A percentile compares a stretch with the other conserved stretches of the same genome.
These are phyloP conservation scores for Alloplasta piceator DNA, from an alignment of 2,888 invertebrate genomes.

Conservation along the genomic window DNA sequence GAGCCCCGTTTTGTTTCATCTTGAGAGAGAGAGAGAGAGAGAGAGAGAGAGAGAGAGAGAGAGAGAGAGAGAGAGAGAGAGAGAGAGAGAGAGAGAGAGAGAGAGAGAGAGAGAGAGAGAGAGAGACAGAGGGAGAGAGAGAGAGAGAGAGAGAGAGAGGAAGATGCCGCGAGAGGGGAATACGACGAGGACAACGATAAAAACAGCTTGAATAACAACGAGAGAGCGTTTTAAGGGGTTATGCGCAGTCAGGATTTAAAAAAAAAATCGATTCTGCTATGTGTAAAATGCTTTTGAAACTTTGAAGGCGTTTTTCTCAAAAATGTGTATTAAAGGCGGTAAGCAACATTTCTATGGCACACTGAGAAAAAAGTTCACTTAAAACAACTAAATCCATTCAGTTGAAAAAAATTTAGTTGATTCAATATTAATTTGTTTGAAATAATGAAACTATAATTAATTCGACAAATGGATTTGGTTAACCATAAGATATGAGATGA, in stretches of 20 bases:
- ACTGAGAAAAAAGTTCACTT: too few relatives aligned
- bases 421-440: too few relatives aligned
- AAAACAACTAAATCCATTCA: too few relatives aligned
- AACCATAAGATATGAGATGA: too few relatives aligned
- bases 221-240: slow-evolving; percentile 41
- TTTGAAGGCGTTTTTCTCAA: too few relatives aligned
- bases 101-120: not conserved
- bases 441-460: too few relatives aligned
- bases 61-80: not conserved
- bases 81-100: not conserved
- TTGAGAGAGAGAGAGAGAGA: not conserved
- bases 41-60: not conserved
- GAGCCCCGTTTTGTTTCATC: not conserved
- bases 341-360: too few relatives aligned
- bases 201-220: slow-evolving; percentile 41
- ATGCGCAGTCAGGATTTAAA: slow-evolving; percentile 8
- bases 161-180: not conserved
- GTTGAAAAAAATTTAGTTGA: too few relatives aligned
- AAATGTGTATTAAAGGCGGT: too few relatives aligned
- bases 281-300: too few relatives aligned
- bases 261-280: too few relatives aligned
- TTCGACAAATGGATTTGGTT: too few relatives aligned
- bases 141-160: slow-evolving; percentile 5
- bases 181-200: not conserved
- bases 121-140: slow-evolving; percentile 5